Percentiles rank a stretch among this genome's conserved stretches.
phyloP scores from a whole-genome alignment of 2,888 invertebrate genomes.

The Tridacna crocea region DNA sequence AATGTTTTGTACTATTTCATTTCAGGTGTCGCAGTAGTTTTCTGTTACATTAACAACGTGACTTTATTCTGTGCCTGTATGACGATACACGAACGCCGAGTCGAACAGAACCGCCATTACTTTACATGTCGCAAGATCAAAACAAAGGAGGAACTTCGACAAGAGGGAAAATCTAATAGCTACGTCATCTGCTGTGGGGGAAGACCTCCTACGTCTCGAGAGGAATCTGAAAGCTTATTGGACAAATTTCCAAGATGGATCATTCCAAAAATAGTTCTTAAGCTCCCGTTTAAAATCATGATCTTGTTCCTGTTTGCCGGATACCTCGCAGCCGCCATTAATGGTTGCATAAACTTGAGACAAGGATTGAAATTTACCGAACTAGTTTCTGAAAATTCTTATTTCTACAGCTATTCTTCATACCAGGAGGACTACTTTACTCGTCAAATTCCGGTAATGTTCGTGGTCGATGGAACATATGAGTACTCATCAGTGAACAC shows the following conservation, averaged over 20 bases:
- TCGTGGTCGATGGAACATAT: conserved; percentile 36
- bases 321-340: conserved; percentile 60
- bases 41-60: conserved; percentile 66
- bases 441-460: conserved; percentile 35
- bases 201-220: conserved; percentile 29
- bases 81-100: conserved; percentile 53
- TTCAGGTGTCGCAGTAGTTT: conserved; percentile 45
- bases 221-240: conserved; percentile 62
- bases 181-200: conserved; percentile 48
- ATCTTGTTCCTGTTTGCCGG: conserved; percentile 63
- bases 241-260: conserved; percentile 66
- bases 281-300: conserved; percentile 52
- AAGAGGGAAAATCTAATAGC: conserved; percentile 24
- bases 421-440: conserved; percentile 39
- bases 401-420: conserved; percentile 51
- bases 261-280: conserved; percentile 63
- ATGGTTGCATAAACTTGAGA: conserved; percentile 48
- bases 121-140: conserved; percentile 31
- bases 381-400: conserved; percentile 50
- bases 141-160: conserved; percentile 26
- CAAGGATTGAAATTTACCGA: conserved; percentile 57
- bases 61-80: conserved; percentile 66
- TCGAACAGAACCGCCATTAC: conserved; percentile 84
- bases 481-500: conserved; percentile 30
- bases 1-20: too few relatives aligned